Evolutionary conservation across 2,888 invertebrate species (phyloP).

Genomic region (Acanthacorydalis orientalis): DNA sequence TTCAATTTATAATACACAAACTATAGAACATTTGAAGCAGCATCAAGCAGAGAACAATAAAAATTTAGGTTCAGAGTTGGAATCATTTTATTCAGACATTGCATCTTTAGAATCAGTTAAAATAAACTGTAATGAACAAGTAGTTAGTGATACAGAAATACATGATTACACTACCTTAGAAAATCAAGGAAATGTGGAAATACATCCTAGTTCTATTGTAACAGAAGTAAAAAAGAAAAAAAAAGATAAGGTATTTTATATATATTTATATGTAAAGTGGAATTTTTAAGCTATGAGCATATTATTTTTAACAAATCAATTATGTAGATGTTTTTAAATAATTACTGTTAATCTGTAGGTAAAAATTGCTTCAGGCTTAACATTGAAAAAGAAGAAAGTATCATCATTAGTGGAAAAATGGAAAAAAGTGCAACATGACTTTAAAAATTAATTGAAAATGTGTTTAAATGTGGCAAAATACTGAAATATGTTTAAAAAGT

Average conservation of each 20-base stretch:
- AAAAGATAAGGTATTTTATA: slow-evolving; percentile 23
- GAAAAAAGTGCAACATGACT: slow-evolving; percentile 47
- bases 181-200: not conserved
- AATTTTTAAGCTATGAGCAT: not conserved
- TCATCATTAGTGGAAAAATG: slow-evolving; percentile 53
- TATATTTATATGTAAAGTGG: not conserved
- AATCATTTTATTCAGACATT: slow-evolving; percentile 42
- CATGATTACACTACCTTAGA: not conserved
- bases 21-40: too few species aligned
- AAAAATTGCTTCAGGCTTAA: slow-evolving; percentile 36
- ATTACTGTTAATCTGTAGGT: not conserved
- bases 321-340: not conserved
- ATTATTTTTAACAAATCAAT: not conserved
- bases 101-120: slow-evolving; percentile 31
- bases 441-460: slow-evolving; percentile 5
- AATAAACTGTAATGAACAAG: slow-evolving; percentile 6
- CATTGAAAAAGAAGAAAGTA: slow-evolving; percentile 51
- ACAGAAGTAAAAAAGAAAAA: slow-evolving; percentile 24
- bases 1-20: too few species aligned
- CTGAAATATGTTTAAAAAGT: not conserved
- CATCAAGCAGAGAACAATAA: slow-evolving; percentile 10
- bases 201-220: slow-evolving; percentile 7
- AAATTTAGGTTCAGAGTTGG: slow-evolving; percentile 30
- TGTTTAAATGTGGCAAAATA: not conserved
- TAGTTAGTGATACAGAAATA: not conserved